phyloP scores from a whole-genome alignment of 2,888 invertebrate species.

The Agriopis aurantiaria region DNA sequence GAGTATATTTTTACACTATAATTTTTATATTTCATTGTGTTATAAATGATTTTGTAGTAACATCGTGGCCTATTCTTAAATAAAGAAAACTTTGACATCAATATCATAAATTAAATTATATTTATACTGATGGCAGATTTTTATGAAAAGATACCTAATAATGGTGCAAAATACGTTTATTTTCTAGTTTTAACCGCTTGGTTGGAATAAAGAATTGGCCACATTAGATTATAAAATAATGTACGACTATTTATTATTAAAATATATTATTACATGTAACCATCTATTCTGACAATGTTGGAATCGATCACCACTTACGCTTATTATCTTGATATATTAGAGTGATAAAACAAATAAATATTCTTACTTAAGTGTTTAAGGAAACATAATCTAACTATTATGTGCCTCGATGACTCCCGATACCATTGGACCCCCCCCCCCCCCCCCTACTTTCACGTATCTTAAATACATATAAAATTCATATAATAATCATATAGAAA shows the following conservation, averaged over 20 bases:
- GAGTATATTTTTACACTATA: constrained; percentile 73
- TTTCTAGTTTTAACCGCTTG: constrained; percentile 1
- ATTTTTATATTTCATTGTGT: constrained; percentile 64
- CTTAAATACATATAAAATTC: constrained; percentile 31
- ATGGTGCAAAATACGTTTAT: background rate
- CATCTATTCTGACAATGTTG: constrained; percentile 67
- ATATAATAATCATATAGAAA: constrained; percentile 21
- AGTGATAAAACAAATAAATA: constrained; percentile 70
- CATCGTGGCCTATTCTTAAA: constrained; percentile 43
- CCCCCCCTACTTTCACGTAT: constrained; percentile 29
- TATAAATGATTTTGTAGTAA: constrained; percentile 52
- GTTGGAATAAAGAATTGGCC: constrained; percentile 16
- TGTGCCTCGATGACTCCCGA: constrained; percentile 76
- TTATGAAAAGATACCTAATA: background rate
- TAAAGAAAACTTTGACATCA: constrained; percentile 12
- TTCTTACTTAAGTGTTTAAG: constrained; percentile 74
- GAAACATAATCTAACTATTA: constrained; percentile 71
- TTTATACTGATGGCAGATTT: constrained; percentile 1
- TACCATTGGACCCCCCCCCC: constrained; percentile 52
- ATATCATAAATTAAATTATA: background rate
- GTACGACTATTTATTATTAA: constrained; percentile 46
- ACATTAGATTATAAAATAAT: constrained; percentile 43
- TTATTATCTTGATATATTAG: constrained; percentile 84
- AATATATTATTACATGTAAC: constrained; percentile 51
- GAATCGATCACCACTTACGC: constrained; percentile 79